phyloP scores from a whole-genome alignment of 2,797 vertebrate genomes.

The Phoebastria nigripes region DNA sequence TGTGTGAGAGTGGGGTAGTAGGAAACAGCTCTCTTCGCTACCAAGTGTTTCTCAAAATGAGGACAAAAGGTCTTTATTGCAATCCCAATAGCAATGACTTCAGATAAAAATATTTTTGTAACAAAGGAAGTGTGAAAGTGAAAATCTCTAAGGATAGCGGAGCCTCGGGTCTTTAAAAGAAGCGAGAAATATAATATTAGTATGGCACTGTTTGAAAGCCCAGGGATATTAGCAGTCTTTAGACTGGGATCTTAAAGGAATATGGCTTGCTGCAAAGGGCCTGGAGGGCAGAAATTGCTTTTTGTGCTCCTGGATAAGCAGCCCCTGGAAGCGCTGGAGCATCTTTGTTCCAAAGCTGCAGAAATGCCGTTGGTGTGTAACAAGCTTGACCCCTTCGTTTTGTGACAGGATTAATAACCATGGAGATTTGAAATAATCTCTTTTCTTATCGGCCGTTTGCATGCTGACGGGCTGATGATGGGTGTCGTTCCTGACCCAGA shows the following conservation, averaged over 20 bases:
- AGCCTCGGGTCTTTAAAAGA: not conserved
- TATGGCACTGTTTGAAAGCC: not conserved
- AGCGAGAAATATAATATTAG: not conserved
- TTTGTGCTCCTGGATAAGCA: not conserved
- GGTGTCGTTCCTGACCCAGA: not conserved
- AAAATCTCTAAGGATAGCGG: not conserved
- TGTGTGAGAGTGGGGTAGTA: not conserved
- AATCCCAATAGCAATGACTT: not conserved
- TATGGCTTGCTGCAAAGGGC: not conserved
- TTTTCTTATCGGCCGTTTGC: not conserved
- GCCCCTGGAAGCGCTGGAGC: not conserved
- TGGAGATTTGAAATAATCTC: not conserved
- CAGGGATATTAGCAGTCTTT: not conserved
- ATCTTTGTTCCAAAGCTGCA: not conserved
- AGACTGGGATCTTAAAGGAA: not conserved
- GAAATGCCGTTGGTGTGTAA: not conserved
- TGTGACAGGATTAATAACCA: not conserved
- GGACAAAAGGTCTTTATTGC: not conserved
- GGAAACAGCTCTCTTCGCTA: not conserved
- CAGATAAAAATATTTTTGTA: not conserved
- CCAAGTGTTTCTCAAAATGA: not conserved
- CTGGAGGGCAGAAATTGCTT: not conserved
- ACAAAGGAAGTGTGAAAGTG: not conserved
- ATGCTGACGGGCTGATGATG: not conserved
- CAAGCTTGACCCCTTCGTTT: not conserved